phyloP scores from a whole-genome alignment of 2,888 invertebrate species.

The Cryptocheilus praepositus region DNA sequence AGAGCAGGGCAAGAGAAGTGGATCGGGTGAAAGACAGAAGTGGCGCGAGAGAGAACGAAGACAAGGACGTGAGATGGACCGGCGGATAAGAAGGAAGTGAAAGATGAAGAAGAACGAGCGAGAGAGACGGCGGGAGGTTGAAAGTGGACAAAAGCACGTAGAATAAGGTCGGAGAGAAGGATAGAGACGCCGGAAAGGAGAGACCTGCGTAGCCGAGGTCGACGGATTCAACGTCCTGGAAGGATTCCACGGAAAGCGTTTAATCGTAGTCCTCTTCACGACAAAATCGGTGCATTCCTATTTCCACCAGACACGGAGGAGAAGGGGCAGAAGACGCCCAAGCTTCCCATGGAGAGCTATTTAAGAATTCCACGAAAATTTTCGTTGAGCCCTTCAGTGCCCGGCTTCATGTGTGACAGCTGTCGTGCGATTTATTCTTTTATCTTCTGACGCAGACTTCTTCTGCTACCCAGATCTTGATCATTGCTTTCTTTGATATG shows the following conservation, averaged over 20 bases:
- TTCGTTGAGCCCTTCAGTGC: too few species aligned
- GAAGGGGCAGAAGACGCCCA: conserved; percentile 9
- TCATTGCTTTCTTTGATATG: too few species aligned
- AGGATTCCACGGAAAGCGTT: conserved; percentile 33
- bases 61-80: conserved; percentile 1
- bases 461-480: too few species aligned
- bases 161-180: conserved; percentile 1
- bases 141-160: conserved; percentile 23
- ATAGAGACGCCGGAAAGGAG: conserved; percentile 15
- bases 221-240: conserved; percentile 38
- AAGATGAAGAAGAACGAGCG: too few species aligned
- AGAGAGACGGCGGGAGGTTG: not conserved
- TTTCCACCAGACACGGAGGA: conserved; percentile 8
- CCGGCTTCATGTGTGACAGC: too few species aligned
- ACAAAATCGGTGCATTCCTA: conserved; percentile 1
- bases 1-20: conserved; percentile 16
- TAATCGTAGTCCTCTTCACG: conserved; percentile 32
- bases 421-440: too few species aligned
- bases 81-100: conserved; percentile 4
- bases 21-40: too few species aligned
- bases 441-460: too few species aligned
- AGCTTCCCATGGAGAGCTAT: not conserved
- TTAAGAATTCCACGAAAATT: not conserved
- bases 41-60: too few species aligned
- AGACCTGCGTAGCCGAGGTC: conserved; percentile 18